phyloP scores from a whole-genome alignment of 2,797 vertebrate species.

The Alca torda region DNA sequence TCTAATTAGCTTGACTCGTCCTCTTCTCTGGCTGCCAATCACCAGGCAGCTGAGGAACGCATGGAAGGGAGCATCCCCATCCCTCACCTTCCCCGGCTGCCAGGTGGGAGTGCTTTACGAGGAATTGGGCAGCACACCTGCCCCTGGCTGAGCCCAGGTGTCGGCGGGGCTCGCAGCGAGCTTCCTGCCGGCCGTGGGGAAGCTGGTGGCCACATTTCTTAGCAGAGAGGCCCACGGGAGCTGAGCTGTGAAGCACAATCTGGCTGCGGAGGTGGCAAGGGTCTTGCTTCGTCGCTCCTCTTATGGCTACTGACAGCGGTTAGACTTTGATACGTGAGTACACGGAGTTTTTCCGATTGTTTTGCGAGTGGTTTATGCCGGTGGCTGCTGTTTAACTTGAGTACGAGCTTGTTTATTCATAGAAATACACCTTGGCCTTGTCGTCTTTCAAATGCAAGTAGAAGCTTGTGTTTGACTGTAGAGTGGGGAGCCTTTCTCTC shows the following conservation, averaged over 20 bases:
- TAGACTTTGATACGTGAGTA: neutral
- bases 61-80: neutral
- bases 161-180: rapidly evolving
- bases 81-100: neutral
- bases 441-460: neutral
- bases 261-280: neutral
- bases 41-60: neutral
- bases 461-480: rapidly evolving
- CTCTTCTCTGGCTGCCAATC: neutral
- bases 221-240: neutral
- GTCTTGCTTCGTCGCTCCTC: rapidly evolving
- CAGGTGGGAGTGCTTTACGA: neutral
- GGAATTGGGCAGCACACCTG: neutral
- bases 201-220: rapidly evolving
- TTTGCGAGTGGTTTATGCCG: rapidly evolving
- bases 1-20: neutral
- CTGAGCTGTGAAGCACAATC: rapidly evolving
- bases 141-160: neutral
- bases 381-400: neutral
- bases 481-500: neutral
- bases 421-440: neutral
- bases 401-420: neutral
- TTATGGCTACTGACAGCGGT: rapidly evolving
- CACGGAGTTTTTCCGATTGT: rapidly evolving
- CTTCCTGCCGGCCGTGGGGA: neutral